Conservation (phyloP, 2,888 invertebrate species). For the Ormyrus pomaceus region DNA sequence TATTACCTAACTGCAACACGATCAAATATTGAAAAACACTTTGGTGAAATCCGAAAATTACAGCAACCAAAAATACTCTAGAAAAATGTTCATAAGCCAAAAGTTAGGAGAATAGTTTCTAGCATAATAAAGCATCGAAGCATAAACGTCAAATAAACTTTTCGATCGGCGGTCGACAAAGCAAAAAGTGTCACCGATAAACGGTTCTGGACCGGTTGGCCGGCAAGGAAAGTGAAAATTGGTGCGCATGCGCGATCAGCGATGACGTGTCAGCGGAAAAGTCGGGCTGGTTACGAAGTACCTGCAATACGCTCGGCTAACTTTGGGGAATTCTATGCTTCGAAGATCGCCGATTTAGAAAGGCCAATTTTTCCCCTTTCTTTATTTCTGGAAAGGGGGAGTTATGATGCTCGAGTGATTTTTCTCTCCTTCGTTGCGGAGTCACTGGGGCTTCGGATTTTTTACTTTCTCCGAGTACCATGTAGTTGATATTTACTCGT, state of each 20-base stretch:
- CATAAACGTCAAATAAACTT: too few species aligned
- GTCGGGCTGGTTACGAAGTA: constrained; percentile 15
- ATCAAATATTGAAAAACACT: too few species aligned
- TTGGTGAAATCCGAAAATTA: too few species aligned
- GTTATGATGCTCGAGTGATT: constrained; percentile 45
- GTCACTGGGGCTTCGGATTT: constrained; percentile 3
- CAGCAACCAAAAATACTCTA: too few species aligned
- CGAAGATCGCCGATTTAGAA: constrained; percentile 44
- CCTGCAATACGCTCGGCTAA: neutral
- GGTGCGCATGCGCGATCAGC: neutral
- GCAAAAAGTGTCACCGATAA: neutral
- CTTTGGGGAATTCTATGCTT: constrained; percentile 10
- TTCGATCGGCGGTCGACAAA: neutral
- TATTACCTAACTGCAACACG: too few species aligned
- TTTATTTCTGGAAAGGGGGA: constrained; percentile 43
- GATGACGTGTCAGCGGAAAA: constrained; percentile 17
- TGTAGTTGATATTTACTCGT: too few species aligned
- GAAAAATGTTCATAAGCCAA: too few species aligned
- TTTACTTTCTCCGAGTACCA: constrained; percentile 51
- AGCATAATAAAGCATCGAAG: too few species aligned
- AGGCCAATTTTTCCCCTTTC: constrained; percentile 28
- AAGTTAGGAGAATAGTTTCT: too few species aligned
- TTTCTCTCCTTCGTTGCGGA: constrained; percentile 16
- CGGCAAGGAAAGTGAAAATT: constrained; percentile 37
- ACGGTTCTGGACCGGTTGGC: constrained; percentile 5